Base-by-base conservation (phyloP, 2,797 vertebrate species). In the Syngnathus rostellatus region DNA sequence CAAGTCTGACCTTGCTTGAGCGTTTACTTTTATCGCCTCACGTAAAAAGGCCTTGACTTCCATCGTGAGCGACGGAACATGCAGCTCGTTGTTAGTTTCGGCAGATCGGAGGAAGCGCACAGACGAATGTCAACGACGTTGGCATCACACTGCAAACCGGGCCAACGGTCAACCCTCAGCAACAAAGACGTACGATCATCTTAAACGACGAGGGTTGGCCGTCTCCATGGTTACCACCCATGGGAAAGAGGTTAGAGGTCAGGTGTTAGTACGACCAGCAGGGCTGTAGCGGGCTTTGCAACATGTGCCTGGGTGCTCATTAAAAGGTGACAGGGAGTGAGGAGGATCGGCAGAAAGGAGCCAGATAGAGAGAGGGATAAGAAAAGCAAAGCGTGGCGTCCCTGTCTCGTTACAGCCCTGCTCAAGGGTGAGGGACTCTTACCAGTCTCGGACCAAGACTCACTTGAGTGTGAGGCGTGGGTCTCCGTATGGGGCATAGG, bases 381-480 rank as follows among this genome's bases (percentile, higher is more conserved):
- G n/a, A 38, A 66, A 53, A 38, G 55, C 19, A 50, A 61, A 23
- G n/a, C 68, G 48, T 21, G 64, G 63, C 72, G 80, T 82, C 84
- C 83, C 88, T 81, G 85, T 84, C 85, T 89, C 89, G 21, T 79
- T 86, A 88, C 87, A 91, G 86, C 86, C 90, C 87, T 88, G 86
- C 88, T 82, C 79, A 77, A 31, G 64, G 82, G 75, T 81, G 77
- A 85, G 72, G 31, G 85, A 87, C 87, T 91, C 92, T 93, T 93
- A 93, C 91, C 91, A 87, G 84, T 83, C 88, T 82, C 82, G 88
- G 91, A 94, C 93, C 91, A 93, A 94, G 92, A 99, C 97, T 99
- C 97, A 98, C 97, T 99, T 99, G 95, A 98, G 95, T 91, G 97
- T 95, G 93, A 98, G 95, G 90, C 96, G 95, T 73, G 94, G 96